Conservation (phyloP, 2,888 invertebrate species). For the Idaea biselata region DNA sequence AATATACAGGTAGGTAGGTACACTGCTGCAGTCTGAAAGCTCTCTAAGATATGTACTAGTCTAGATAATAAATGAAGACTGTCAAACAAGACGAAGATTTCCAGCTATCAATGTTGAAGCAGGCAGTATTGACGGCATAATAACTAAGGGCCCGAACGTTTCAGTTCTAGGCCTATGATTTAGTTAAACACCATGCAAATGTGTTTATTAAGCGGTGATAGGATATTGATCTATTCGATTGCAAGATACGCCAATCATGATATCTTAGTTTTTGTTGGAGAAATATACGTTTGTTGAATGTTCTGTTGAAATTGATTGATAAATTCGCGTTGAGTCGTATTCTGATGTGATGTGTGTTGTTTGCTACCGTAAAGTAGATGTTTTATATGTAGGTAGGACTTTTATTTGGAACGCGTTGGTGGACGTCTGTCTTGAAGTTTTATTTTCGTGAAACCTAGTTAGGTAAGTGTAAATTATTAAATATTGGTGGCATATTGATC, state of each 20-base stretch:
- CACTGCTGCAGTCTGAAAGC: too few relatives aligned
- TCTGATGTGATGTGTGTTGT: too few relatives aligned
- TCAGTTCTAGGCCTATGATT: constrained; percentile 18
- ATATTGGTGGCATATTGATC: too few relatives aligned
- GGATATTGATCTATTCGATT: constrained; percentile 7
- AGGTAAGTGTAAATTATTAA: too few relatives aligned
- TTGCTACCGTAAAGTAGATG: too few relatives aligned
- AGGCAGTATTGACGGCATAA: background rate
- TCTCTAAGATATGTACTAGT: background rate
- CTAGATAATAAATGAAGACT: background rate
- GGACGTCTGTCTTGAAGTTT: too few relatives aligned
- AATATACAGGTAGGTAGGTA: too few relatives aligned
- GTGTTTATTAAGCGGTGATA: constrained; percentile 21
- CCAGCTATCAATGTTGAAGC: background rate
- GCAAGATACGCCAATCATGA: background rate
- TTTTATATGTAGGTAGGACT: too few relatives aligned
- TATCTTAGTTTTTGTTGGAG: background rate
- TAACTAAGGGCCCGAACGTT: background rate
- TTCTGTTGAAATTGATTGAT: constrained; percentile 7
- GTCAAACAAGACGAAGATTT: background rate
- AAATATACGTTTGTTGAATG: constrained; percentile 4
- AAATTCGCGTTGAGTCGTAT: background rate
- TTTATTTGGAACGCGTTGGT: too few relatives aligned
- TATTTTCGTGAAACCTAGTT: too few relatives aligned
- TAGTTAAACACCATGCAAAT: constrained; percentile 30